A percentile compares a stretch with the other conserved stretches of the same genome.
These are phyloP conservation scores for Diuraphis noxia DNA, from an alignment of 1,140 invertebrate species.

Conservation along the genomic window DNA sequence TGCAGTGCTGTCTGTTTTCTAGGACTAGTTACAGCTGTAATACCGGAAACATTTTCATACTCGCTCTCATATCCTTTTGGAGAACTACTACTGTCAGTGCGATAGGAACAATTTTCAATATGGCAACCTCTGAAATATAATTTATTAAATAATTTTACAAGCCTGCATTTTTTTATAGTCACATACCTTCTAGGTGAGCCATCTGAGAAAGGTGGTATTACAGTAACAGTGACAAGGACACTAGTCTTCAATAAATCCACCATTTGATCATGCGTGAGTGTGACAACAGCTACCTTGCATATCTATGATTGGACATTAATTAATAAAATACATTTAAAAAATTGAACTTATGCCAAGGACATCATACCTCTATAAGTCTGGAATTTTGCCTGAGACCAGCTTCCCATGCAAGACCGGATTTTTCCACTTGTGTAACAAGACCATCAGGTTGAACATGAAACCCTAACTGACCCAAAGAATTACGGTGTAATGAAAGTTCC, in stretches of 20 bases:
- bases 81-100: conserved; percentile 61
- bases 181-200: conserved; percentile 68
- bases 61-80: conserved; percentile 66
- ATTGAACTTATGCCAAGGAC: neutral
- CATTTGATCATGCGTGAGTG: conserved; percentile 90
- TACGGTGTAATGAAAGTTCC: conserved; percentile 76
- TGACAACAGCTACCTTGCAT: conserved; percentile 86
- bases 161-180: neutral
- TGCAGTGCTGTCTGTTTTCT: conserved; percentile 61
- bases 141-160: neutral
- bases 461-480: conserved; percentile 83
- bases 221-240: conserved; percentile 78
- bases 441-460: conserved; percentile 96
- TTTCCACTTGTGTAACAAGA: conserved; percentile 91
- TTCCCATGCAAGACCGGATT: conserved; percentile 81
- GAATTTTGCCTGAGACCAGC: conserved; percentile 88
- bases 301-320: conserved; percentile 64
- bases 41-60: conserved; percentile 71
- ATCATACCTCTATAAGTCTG: conserved; percentile 78
- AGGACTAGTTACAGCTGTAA: conserved; percentile 59
- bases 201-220: conserved; percentile 76
- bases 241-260: conserved; percentile 91
- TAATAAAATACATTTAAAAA: neutral
- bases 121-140: conserved; percentile 67
- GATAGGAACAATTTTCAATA: conserved; percentile 71